Evolutionary conservation across 2,888 invertebrate species (phyloP), one percentile per base, ranked within the genome.

Genomic region (Netelia virgata): DNA sequence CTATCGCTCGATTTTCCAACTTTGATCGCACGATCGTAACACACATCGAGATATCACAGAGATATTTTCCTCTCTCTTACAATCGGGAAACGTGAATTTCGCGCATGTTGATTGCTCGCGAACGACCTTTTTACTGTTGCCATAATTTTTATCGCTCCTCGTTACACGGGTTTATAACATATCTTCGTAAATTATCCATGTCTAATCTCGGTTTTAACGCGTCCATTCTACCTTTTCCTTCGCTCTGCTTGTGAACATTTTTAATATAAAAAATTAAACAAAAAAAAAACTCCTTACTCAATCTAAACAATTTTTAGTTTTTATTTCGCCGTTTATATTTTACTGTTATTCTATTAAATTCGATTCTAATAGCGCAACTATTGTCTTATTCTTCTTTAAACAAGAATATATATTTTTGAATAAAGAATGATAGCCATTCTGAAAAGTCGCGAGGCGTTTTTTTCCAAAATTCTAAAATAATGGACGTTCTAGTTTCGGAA

Each of bases 1-100:
- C 47, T 64, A 23, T 47, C 16, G 50, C 36, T 76, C 75, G 66
- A 79, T 76, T 79, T 64, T 53, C 20, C 43, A 83, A 59, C 59
- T 23, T 8, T 20, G 64, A 79, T 75, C 74, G 18, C 70, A 41
- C 20, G 36, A 43, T 66, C 50, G 76, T 66, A 79, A 75, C 50
- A 59, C 63, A 43, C 20, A 63, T 18, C 28, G 8, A 28, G 18
- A 83, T 78, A 75, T 57, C 28, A 18, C 68, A 28, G 41, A 41
- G 53, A 43, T 55, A 16, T 69, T 50, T 69, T 28, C 36, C 59
- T 61, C 50, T 47, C 43, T 50, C 55, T 36, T 10, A 59, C 41
- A 11, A 9, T 41, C 18, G 28, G 20, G 41, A n/a, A 59, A 20
- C 8, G 68, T 74, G 41, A 41, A 53, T 81, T 81, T 81, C 53